Evolutionary conservation across 2,888 invertebrate genomes (phyloP).

Genomic region (Idaea straminata): DNA sequence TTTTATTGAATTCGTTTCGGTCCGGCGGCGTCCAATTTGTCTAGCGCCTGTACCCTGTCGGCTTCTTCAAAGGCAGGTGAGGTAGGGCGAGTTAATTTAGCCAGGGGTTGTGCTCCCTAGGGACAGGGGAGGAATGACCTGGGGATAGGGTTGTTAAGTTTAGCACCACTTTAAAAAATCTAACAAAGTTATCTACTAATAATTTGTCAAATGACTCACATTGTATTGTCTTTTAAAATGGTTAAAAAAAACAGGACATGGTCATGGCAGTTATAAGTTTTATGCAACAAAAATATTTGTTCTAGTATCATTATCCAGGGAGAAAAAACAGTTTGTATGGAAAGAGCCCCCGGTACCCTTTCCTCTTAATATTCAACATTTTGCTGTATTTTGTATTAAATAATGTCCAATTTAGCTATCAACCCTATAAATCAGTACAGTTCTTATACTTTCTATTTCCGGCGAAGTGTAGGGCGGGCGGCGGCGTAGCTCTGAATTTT

Average conservation of each 20-base stretch:
- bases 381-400: not conserved
- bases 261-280: no score
- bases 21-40: conserved; percentile 30
- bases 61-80: conserved; percentile 69
- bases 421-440: not conserved
- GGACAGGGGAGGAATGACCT: conserved; percentile 28
- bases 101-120: conserved; percentile 37
- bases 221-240: not conserved
- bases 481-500: conserved; percentile 47
- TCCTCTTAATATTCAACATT: no score
- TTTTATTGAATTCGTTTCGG: conserved; percentile 21
- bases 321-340: no score
- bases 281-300: no score
- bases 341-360: no score
- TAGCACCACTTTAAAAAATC: not conserved
- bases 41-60: conserved; percentile 44
- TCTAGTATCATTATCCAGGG: no score
- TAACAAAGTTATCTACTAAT: not conserved
- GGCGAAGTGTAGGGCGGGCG: conserved; percentile 23
- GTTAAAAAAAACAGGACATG: no score
- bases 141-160: conserved; percentile 22
- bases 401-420: not conserved
- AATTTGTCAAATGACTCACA: not conserved
- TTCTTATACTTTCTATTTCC: not conserved
- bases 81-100: conserved; percentile 65